Base-by-base conservation (phyloP, 1,140 invertebrate genomes). In the Heliothis virescens region DNA sequence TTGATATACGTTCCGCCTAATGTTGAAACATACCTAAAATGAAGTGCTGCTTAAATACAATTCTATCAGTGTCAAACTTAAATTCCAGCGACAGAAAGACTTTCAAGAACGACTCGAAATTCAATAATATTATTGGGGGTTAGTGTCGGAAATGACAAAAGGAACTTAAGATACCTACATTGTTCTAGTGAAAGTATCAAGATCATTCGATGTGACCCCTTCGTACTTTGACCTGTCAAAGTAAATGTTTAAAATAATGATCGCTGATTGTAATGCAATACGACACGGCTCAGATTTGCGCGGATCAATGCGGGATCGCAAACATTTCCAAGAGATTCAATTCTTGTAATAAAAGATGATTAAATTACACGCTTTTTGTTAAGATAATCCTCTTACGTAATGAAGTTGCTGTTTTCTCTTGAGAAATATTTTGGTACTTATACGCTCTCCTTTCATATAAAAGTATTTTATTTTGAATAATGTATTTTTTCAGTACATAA, bases 201-300 rank as follows among this genome's bases (percentile, higher is more conserved):
- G 65, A 69, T 60, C 65, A 21, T 59, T 71, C 34, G 62, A 50
- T 57, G 52, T 62, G 41, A 18, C 11, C 53, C 53, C 47, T 41
- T 16, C 48, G 83, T 79, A 82, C 83, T 85, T 80, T 85, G 84
- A 85, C 79, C 84, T 73, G 77, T 76, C 76, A 77, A 48, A 65
- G 73, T 80, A 74, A 82, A 84, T 79, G 73, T 84, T 82, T 83
- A 79, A 83, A 85, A 85, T 85, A 87, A 88, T 83, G 80, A 80
- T 81, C 84, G 78, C 80, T 83, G 84, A 84, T 80, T 86, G 81
- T 85, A 86, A 88, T 83, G 76, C 81, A 83, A 88, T 85, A 62
- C 76, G 82, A 85, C 79, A 81, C 80, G 80, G 83, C 75, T 82
- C 78, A 57, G 79, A 84, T 86, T 82, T 72, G 41, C 26, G 55